Conservation (phyloP, 2,797 vertebrate species). For the Silurus lanzhouensis region DNA sequence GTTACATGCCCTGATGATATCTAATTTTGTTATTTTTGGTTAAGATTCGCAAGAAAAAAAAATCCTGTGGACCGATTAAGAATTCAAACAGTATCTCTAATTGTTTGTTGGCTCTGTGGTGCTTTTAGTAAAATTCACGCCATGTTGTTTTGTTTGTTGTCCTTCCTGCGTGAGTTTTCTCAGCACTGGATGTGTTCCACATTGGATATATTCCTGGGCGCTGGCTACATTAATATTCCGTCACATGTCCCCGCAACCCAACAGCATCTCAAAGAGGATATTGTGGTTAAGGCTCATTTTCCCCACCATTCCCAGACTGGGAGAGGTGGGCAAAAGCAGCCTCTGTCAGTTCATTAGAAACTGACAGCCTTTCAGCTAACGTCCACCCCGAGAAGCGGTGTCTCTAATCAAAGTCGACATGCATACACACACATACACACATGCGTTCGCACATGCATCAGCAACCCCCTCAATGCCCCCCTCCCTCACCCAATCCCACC, state of each 20-base stretch:
- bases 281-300: conserved; percentile 79
- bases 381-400: conserved; percentile 87
- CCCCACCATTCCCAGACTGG: conserved; percentile 82
- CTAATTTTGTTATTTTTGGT: neutral
- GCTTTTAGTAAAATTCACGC: neutral
- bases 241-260: conserved; percentile 52
- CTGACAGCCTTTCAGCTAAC: conserved; percentile 90
- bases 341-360: conserved; percentile 89
- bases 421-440: conserved; percentile 74
- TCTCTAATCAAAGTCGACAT: conserved; percentile 91
- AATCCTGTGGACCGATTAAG: neutral
- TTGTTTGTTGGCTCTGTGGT: neutral
- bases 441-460: conserved; percentile 41
- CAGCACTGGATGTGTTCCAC: conserved; percentile 20
- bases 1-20: neutral
- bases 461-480: conserved; percentile 76
- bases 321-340: conserved; percentile 78
- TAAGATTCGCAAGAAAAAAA: neutral
- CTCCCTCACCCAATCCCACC: conserved; percentile 70
- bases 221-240: conserved; percentile 54
- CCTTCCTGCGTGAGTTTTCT: conserved; percentile 20
- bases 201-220: conserved; percentile 26
- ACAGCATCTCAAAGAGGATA: conserved; percentile 53
- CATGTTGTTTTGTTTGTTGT: neutral
- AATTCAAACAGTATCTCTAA: neutral